A percentile compares a stretch with the other conserved stretches of the same genome.
Evolutionary conservation across 2,888 invertebrate genomes (phyloP).

Genomic region (Himalopsyche anomala): DNA sequence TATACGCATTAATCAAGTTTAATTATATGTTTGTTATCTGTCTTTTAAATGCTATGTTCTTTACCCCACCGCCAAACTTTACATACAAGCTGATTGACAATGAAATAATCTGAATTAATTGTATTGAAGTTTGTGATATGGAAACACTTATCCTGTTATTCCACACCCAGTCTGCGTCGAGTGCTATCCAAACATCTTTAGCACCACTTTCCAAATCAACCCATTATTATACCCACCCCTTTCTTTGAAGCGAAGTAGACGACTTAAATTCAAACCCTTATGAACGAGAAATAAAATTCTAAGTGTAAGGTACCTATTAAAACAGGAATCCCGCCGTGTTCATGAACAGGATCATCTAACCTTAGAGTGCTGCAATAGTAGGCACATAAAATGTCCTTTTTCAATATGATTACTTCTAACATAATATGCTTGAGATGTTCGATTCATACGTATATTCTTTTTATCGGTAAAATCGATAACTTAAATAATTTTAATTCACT

Average conservation of each 20-base stretch:
- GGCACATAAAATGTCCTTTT: too few relatives aligned
- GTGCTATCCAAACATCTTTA: conserved; percentile 31
- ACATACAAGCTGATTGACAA: conserved; percentile 19
- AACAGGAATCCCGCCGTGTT: not conserved
- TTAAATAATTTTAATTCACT: too few relatives aligned
- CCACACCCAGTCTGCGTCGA: conserved; percentile 11
- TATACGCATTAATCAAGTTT: too few relatives aligned
- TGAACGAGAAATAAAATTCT: conserved; percentile 15
- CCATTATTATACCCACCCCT: conserved; percentile 18
- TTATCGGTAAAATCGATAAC: too few relatives aligned
- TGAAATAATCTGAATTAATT: conserved; percentile 7
- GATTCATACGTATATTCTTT: too few relatives aligned
- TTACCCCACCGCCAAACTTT: not conserved
- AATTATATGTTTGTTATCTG: too few relatives aligned
- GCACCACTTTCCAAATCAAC: conserved; percentile 12
- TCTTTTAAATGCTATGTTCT: not conserved
- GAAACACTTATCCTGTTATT: conserved; percentile 38
- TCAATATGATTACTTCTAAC: too few relatives aligned
- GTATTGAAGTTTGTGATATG: conserved; percentile 1
- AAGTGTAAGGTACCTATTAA: not conserved
- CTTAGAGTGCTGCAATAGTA: not conserved
- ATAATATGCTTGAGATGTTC: too few relatives aligned
- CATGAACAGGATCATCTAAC: not conserved
- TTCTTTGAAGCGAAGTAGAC: conserved; percentile 11
- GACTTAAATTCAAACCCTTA: conserved; percentile 17